These are phyloP conservation scores for Felis catus DNA, from an alignment of 2,113 vertebrate species.

Conservation along the genomic window F.catus_Fca126_mat1.0 CM031416.1:49328501-49329000, in stretches of 20 bases:
- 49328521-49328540: neutral
- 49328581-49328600: conserved; percentile 24
- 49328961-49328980: neutral
- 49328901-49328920: neutral
- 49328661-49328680: neutral
- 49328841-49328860: neutral
- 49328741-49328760: neutral
- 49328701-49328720: neutral
- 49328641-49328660: neutral
- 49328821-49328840: neutral
- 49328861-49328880: neutral
- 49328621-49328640: conserved; percentile 19
- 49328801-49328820: neutral
- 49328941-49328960: neutral
- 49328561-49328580: conserved; percentile 10
- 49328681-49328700: neutral
- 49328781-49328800: neutral
- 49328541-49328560: neutral
- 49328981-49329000: neutral
- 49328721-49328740: neutral
- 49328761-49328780: neutral
- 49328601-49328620: neutral
- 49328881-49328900: neutral
- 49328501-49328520: neutral
- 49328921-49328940: neutral